These are phyloP conservation scores for Scaptomyza cyrtandrae DNA, from an alignment of 2,888 invertebrate genomes.

Conservation along the genomic window DNA sequence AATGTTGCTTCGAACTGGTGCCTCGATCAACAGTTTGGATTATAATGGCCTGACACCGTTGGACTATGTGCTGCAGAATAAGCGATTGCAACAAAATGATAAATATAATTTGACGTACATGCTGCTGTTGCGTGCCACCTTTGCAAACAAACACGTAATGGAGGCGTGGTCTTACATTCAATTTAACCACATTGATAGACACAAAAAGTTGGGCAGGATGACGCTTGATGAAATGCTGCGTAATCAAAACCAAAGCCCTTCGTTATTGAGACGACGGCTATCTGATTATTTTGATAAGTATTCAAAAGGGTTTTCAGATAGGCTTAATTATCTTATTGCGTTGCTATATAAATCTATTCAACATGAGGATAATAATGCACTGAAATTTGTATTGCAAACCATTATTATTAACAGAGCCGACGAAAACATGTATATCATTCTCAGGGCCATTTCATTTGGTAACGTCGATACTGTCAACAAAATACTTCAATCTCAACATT, in stretches of 20 bases:
- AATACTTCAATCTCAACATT: not conserved
- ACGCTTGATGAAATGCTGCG: not conserved
- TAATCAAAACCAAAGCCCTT: not conserved
- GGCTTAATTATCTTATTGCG: not conserved
- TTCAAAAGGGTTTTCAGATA: not conserved
- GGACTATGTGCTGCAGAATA: not conserved
- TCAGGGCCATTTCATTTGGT: not conserved
- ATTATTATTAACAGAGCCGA: not conserved
- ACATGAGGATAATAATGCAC: not conserved
- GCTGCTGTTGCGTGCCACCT: not conserved
- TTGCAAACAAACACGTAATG: not conserved
- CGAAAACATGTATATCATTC: not conserved
- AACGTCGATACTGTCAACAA: not conserved
- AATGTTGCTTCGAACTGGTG: not conserved
- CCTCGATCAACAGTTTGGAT: not conserved
- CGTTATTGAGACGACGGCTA: not conserved
- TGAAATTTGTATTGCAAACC: not conserved
- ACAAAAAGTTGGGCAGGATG: not conserved
- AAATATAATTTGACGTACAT: not conserved
- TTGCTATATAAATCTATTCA: not conserved
- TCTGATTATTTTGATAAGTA: not conserved
- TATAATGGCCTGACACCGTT: not conserved
- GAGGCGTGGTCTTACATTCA: not conserved
- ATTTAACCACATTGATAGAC: not conserved
- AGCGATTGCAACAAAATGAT: not conserved